A percentile compares a stretch with the other conserved stretches of the same genome.
Evolutionary conservation across 1,140 invertebrate genomes (phyloP).

Genomic region (Tribolium madens): DNA sequence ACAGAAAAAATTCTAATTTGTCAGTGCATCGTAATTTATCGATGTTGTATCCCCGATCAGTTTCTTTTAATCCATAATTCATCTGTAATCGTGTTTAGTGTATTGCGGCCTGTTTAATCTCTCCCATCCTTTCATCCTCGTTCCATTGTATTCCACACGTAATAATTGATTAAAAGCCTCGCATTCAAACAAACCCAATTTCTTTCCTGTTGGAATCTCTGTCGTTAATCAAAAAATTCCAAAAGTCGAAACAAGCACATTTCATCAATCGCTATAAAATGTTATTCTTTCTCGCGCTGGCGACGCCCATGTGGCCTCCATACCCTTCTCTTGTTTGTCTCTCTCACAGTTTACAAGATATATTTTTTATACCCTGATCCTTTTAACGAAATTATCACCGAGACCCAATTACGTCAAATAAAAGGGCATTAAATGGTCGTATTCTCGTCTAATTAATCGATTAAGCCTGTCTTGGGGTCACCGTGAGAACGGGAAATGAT

Average conservation of each 20-base stretch:
- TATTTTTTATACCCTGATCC: conserved; percentile 13
- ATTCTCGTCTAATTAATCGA: conserved; percentile 14
- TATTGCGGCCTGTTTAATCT: conserved; percentile 10
- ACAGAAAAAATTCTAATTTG: too few relatives aligned
- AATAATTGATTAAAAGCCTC: conserved; percentile 6
- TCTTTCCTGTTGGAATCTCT: background rate
- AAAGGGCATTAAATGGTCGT: background rate
- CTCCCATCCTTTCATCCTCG: background rate
- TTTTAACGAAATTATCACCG: conserved; percentile 25
- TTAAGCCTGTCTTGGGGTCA: background rate
- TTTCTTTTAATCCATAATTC: conserved; percentile 25
- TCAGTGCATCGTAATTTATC: too few relatives aligned
- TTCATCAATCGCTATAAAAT: conserved; percentile 12
- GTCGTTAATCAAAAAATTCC: too few relatives aligned
- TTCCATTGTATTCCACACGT: conserved; percentile 17
- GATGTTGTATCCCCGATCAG: background rate
- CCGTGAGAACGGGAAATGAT: conserved; percentile 7
- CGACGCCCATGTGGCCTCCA: conserved; percentile 14
- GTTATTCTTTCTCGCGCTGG: conserved; percentile 20
- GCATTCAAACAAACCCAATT: conserved; percentile 12
- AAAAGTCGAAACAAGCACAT: background rate
- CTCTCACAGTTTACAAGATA: conserved; percentile 16
- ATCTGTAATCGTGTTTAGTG: conserved; percentile 15
- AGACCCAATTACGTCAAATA: conserved; percentile 18
- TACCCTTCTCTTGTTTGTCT: conserved; percentile 1